phyloP scores from a whole-genome alignment of 2,113 vertebrate species.

The Myrmecobius fasciatus region DNA sequence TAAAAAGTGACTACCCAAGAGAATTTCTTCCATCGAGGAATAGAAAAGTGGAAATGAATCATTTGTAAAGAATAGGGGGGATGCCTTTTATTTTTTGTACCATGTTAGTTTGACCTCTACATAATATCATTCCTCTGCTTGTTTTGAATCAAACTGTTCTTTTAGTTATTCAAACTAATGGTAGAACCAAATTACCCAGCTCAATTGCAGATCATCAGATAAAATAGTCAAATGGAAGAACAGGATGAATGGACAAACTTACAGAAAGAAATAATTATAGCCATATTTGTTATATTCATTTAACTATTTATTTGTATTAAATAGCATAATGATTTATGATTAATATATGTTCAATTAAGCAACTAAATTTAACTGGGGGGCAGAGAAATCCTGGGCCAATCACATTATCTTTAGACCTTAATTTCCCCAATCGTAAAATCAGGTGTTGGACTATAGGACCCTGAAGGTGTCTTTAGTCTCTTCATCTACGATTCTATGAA shows the following conservation, averaged over 20 bases:
- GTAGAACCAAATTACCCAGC: not conserved
- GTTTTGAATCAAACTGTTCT: not conserved
- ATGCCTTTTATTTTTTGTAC: not conserved
- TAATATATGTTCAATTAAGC: not conserved
- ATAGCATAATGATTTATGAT: not conserved
- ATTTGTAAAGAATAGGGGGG: not conserved
- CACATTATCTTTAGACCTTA: not conserved
- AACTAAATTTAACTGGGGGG: not conserved
- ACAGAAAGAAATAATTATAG: not conserved
- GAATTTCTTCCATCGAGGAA: not conserved
- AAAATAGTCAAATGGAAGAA: not conserved
- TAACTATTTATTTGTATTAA: not conserved
- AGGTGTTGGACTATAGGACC: not conserved
- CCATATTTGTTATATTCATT: not conserved
- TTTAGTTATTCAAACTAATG: not conserved
- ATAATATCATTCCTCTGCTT: not conserved
- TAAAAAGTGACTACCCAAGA: conserved; percentile 6
- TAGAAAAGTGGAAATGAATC: not conserved
- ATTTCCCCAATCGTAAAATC: not conserved
- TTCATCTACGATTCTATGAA: not conserved
- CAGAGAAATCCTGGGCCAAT: not conserved
- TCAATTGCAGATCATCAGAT: not conserved
- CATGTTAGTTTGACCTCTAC: not conserved
- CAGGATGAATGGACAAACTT: not conserved
- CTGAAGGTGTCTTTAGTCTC: not conserved